A percentile compares a stretch with the other conserved stretches of the same genome.
These are phyloP conservation scores for Phyllotis vaccarum DNA, from an alignment of 2,797 vertebrate species.

Conservation along the genomic window DNA sequence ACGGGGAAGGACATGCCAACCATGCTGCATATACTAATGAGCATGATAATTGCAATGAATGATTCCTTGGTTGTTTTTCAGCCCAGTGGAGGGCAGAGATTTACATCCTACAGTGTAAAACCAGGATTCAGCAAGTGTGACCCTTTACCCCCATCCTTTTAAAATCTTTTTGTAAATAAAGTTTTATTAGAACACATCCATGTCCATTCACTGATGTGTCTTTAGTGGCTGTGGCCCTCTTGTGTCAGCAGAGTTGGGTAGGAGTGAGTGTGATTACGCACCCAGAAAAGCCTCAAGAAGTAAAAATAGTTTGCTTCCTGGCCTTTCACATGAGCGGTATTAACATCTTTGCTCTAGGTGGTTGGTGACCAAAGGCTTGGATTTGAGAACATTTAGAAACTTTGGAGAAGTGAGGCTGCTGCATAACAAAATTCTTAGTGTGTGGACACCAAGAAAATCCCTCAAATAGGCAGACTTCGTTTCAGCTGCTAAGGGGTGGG, in stretches of 20 bases:
- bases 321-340: background rate
- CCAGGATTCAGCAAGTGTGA: background rate
- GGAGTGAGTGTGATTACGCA: background rate
- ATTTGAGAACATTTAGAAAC: conserved; percentile 45
- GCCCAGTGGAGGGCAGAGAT: background rate
- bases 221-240: background rate
- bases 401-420: background rate
- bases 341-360: background rate
- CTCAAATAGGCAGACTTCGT: background rate
- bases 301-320: background rate
- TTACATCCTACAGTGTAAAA: background rate
- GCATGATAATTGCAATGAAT: background rate
- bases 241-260: background rate
- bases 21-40: background rate
- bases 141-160: background rate
- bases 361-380: background rate
- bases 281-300: background rate
- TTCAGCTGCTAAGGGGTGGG: conserved; percentile 5
- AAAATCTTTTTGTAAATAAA: background rate
- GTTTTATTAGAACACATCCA: background rate
- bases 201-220: background rate
- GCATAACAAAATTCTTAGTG: background rate
- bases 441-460: background rate
- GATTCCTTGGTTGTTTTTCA: background rate
- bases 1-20: background rate